A percentile compares a stretch with the other conserved stretches of the same genome.
Evolutionary conservation across 2,888 invertebrate genomes (phyloP).

Genomic region (Drosophila affinis): DNA sequence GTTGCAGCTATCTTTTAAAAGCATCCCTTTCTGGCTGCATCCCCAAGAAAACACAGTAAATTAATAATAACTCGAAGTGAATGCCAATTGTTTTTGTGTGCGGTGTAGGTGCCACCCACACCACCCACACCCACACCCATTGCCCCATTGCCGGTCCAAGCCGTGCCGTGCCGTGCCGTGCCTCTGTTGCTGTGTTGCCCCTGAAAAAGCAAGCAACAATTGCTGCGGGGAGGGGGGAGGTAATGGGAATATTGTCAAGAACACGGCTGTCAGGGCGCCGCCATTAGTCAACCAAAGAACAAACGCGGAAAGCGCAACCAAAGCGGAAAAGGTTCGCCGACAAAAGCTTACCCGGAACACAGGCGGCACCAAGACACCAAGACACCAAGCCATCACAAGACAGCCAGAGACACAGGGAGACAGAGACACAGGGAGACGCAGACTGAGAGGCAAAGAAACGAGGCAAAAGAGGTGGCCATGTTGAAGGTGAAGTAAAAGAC

Average conservation of each 20-base stretch:
- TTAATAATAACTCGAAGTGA: slow-evolving; percentile 53
- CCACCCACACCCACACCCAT: too few species aligned
- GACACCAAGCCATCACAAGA: background rate
- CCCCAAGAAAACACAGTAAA: slow-evolving; percentile 50
- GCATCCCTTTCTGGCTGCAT: slow-evolving; percentile 22
- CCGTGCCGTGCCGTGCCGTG: background rate
- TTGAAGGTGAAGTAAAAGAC: slow-evolving; percentile 11
- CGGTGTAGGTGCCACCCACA: slow-evolving; percentile 8
- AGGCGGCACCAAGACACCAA: background rate
- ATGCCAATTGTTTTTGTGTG: background rate
- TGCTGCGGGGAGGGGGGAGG: background rate
- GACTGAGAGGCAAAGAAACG: slow-evolving; percentile 8
- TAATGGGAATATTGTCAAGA: background rate
- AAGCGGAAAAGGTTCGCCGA: slow-evolving; percentile 7
- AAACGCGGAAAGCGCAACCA: slow-evolving; percentile 22
- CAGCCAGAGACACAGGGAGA: background rate
- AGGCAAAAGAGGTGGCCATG: background rate
- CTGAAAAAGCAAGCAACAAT: background rate
- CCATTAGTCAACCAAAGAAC: slow-evolving; percentile 60
- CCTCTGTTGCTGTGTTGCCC: background rate
- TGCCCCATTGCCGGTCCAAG: too few species aligned
- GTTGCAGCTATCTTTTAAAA: slow-evolving; percentile 53
- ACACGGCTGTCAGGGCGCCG: slow-evolving; percentile 37
- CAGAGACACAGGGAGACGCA: too few species aligned
- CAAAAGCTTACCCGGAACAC: slow-evolving; percentile 38